Conservation (phyloP, 2,113 vertebrate species). For the Oncorhynchus gorbuscha region DNA sequence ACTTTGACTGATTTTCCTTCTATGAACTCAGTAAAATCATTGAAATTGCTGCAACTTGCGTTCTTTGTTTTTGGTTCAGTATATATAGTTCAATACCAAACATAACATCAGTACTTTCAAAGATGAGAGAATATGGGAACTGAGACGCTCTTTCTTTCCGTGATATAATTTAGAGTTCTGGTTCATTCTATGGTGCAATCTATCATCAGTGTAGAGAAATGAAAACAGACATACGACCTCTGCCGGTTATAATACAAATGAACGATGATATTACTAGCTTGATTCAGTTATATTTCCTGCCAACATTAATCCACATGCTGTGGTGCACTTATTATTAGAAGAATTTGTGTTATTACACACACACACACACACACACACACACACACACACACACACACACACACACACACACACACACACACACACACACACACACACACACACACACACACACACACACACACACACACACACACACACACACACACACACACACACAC, state of each 20-base stretch:
- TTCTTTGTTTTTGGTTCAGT: too few species aligned
- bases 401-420: too few species aligned
- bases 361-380: too few species aligned
- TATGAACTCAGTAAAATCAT: too few species aligned
- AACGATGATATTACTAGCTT: slow-evolving; percentile 1
- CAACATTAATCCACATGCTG: background rate
- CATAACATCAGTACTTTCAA: background rate
- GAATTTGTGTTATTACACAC: background rate
- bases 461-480: too few species aligned
- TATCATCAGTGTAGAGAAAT: slow-evolving; percentile 18
- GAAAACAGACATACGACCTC: background rate
- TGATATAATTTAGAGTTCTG: background rate
- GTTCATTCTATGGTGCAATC: background rate
- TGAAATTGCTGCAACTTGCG: too few species aligned
- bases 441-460: too few species aligned
- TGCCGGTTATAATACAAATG: background rate
- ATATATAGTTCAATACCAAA: background rate
- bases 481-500: too few species aligned
- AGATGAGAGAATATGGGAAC: background rate
- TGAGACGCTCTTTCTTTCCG: background rate
- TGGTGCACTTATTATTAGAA: background rate
- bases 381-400: too few species aligned
- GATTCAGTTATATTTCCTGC: background rate
- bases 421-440: too few species aligned
- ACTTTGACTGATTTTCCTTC: too few species aligned